phyloP scores from a whole-genome alignment of 2,797 vertebrate species.

The Rhynchotus rufescens region DNA sequence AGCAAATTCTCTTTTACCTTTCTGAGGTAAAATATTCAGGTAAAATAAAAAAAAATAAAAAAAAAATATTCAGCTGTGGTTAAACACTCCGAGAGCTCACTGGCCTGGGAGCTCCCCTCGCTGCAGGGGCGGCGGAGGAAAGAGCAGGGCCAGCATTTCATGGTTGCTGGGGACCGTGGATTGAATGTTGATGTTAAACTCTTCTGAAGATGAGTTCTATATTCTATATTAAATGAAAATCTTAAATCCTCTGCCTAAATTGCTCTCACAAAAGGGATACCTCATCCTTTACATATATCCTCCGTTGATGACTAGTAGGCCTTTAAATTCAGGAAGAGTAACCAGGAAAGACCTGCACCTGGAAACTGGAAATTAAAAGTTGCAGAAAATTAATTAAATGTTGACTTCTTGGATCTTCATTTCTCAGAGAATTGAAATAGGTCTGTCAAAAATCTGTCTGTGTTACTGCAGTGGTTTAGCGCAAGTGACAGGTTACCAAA shows the following conservation, averaged over 20 bases:
- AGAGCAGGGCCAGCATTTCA: background rate
- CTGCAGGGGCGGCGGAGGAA: background rate
- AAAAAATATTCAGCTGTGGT: background rate
- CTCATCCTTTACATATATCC: background rate
- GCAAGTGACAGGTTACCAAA: background rate
- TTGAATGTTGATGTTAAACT: background rate
- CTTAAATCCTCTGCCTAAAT: background rate
- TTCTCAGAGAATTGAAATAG: background rate
- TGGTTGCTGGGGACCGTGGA: background rate
- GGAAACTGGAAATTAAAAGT: background rate
- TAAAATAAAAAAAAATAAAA: too few species aligned
- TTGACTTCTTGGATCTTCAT: background rate
- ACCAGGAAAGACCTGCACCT: background rate
- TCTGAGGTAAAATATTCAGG: too few species aligned
- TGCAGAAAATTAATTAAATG: background rate
- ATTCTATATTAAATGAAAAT: background rate
- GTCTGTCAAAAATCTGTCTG: background rate
- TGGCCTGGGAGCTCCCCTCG: background rate
- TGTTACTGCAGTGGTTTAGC: background rate
- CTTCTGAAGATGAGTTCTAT: background rate
- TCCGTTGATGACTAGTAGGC: background rate
- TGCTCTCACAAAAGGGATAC: background rate
- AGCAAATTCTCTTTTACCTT: background rate
- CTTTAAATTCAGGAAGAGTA: background rate
- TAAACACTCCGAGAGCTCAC: background rate